phyloP scores from a whole-genome alignment of 2,888 invertebrate genomes.

The Drosophila infuscata region DNA sequence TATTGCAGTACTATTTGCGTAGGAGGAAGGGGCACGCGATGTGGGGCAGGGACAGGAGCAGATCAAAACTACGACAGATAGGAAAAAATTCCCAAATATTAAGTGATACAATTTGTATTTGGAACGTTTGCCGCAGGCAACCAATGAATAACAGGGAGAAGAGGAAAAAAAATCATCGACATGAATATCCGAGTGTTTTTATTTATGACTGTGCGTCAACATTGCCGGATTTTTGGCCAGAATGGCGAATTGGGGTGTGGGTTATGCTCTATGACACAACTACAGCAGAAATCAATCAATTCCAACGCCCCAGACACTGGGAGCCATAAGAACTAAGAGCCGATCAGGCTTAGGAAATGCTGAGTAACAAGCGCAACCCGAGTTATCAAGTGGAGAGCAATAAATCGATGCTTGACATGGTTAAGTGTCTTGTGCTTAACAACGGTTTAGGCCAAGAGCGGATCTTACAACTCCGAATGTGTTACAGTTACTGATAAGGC shows the following conservation, averaged over 20 bases:
- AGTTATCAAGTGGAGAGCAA: conserved; percentile 40
- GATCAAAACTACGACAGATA: conserved; percentile 18
- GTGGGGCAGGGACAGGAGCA: neutral
- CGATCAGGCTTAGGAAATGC: conserved; percentile 37
- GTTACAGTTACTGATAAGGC: conserved; percentile 20
- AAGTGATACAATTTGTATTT: conserved; percentile 75
- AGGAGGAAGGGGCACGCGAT: neutral
- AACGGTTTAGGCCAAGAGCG: conserved; percentile 51
- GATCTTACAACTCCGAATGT: conserved; percentile 12
- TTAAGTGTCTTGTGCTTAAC: conserved; percentile 74
- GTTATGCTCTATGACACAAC: conserved; percentile 58
- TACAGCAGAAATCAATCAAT: conserved; percentile 74
- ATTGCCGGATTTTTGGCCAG: conserved; percentile 20
- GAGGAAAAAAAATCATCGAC: conserved; percentile 53
- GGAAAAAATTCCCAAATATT: conserved; percentile 50
- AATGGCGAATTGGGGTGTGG: conserved; percentile 6
- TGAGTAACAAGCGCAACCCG: conserved; percentile 38
- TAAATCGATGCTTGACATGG: conserved; percentile 72
- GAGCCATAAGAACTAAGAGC: conserved; percentile 43
- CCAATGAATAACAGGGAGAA: conserved; percentile 55
- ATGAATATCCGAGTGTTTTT: conserved; percentile 78
- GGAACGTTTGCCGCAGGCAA: conserved; percentile 66
- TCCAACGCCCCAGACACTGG: conserved; percentile 27
- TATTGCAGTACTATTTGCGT: conserved; percentile 31
- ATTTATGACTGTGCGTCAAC: conserved; percentile 75